A percentile compares a stretch with the other conserved stretches of the same genome.
Evolutionary conservation across 2,888 invertebrate genomes (phyloP).

Genomic region (Erebia ligea): DNA sequence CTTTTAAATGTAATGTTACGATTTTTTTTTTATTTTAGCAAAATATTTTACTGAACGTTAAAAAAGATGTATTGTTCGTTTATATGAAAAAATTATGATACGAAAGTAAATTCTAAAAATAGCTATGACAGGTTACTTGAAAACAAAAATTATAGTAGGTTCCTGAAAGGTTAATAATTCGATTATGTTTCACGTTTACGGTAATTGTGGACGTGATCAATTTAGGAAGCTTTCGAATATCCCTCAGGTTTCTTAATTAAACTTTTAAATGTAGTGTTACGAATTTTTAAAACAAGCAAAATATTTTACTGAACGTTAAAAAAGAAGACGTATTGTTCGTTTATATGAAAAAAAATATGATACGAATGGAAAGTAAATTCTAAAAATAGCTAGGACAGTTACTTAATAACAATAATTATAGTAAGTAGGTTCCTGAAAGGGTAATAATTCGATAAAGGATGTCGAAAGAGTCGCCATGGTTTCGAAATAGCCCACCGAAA

Average conservation of each 20-base stretch:
- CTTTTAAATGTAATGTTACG: conserved; percentile 29
- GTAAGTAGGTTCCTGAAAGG: no score
- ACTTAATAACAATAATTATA: no score
- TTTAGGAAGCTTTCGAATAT: conserved; percentile 46
- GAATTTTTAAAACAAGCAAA: neutral
- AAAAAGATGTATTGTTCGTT: neutral
- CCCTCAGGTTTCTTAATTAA: conserved; percentile 34
- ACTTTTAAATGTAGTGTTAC: conserved; percentile 31
- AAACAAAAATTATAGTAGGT: no score
- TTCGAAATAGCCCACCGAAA: conserved; percentile 67
- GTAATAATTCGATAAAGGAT: neutral
- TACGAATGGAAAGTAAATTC: neutral
- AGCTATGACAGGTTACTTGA: no score
- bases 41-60: neutral
- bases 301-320: neutral
- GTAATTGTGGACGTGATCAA: conserved; percentile 67
- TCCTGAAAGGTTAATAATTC: no score
- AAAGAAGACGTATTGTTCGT: neutral
- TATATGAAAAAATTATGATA: neutral
- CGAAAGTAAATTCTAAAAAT: neutral
- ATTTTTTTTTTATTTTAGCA: neutral
- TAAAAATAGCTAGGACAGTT: neutral
- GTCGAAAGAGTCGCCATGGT: conserved; percentile 7
- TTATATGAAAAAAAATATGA: neutral
- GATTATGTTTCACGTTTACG: conserved; percentile 64